Percentiles rank a stretch among this genome's conserved stretches.
These are phyloP conservation scores for Phalacrocorax brasilianus DNA, from an alignment of 2,113 vertebrate genomes.

Conservation along the genomic window DNA sequence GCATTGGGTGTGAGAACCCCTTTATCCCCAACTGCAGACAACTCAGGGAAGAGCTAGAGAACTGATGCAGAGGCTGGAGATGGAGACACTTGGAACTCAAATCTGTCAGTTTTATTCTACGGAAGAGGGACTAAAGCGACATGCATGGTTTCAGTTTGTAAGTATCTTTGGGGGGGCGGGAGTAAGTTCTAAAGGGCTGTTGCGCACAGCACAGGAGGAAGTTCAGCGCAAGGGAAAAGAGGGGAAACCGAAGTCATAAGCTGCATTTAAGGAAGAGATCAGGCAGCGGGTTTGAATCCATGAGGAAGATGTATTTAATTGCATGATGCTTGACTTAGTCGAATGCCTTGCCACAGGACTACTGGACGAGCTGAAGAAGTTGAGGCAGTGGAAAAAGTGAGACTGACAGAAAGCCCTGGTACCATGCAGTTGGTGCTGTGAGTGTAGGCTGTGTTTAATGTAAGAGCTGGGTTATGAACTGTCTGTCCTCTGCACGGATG, in stretches of 20 bases:
- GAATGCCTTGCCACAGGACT: neutral
- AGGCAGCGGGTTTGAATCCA: neutral
- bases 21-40: too few species aligned
- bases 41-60: neutral
- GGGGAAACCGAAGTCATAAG: neutral
- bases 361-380: neutral
- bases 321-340: accelerated
- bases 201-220: neutral
- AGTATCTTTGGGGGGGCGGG: too few species aligned
- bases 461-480: neutral
- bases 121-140: accelerated
- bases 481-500: too few species aligned
- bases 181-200: neutral
- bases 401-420: too few species aligned
- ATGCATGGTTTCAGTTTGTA: neutral
- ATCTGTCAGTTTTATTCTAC: accelerated
- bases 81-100: neutral
- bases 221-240: neutral
- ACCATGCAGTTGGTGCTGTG: neutral
- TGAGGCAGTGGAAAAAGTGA: neutral
- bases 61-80: too few species aligned
- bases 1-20: accelerated
- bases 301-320: neutral
- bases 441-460: too few species aligned
- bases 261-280: neutral